A percentile compares a stretch with the other conserved stretches of the same genome.
phyloP scores from a whole-genome alignment of 2,797 vertebrate species.

The Onychomys arenicola region DNA sequence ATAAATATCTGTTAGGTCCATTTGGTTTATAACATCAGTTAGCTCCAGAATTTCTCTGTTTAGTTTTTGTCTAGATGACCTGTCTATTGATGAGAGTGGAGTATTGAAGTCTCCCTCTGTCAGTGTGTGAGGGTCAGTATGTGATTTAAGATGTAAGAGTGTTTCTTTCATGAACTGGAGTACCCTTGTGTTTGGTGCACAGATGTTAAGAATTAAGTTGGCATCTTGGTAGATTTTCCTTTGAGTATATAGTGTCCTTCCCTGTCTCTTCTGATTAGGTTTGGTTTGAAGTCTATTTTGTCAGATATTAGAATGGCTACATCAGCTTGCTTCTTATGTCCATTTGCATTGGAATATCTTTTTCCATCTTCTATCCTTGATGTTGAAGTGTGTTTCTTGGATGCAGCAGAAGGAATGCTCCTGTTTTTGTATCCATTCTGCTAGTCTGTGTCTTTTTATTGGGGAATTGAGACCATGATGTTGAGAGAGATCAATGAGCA shows the following conservation, averaged over 20 bases:
- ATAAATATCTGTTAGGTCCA: background rate
- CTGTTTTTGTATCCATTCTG: background rate
- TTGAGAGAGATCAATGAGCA: background rate
- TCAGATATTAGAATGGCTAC: background rate
- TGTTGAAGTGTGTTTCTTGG: background rate
- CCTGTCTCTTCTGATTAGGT: background rate
- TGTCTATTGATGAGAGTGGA: background rate
- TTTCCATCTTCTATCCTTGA: background rate
- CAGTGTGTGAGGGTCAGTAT: background rate
- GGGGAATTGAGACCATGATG: background rate
- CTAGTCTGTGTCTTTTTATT: background rate
- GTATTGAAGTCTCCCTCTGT: background rate
- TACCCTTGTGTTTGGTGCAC: background rate
- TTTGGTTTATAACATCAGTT: background rate
- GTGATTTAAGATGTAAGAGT: background rate
- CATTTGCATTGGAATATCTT: background rate
- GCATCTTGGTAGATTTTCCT: background rate
- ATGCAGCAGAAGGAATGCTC: background rate
- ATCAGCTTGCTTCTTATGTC: background rate
- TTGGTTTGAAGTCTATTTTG: background rate
- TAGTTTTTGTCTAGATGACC: background rate
- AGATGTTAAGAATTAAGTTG: background rate
- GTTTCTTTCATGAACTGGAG: background rate
- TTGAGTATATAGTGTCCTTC: background rate
- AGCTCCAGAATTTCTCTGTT: background rate